Evolutionary conservation across 1,140 invertebrate species (phyloP), one percentile per base, ranked within the genome.

Genomic region (Cyclina sinensis): DNA sequence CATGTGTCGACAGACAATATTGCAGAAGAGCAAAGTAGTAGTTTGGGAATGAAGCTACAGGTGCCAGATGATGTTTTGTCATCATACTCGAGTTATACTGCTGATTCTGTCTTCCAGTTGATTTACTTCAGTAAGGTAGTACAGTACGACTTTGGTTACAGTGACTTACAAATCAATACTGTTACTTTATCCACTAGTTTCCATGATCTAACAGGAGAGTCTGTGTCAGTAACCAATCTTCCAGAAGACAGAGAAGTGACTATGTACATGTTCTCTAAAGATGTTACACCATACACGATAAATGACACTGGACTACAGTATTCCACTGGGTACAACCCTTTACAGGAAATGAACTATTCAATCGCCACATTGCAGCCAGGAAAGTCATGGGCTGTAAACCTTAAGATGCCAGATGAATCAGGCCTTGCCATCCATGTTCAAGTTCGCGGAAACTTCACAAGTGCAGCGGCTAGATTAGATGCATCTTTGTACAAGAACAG

Each of bases 61-160:
- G n/a, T 91, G 5, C 62, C 73, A 16, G 30, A 37, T 21, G 46
- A 84, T 51, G 39, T 80, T 16, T 65, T 93, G 7, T 18, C 59
- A 37, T 62, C 24, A 16, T 59, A 79, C 14, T 54, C 83, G 9
- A 51, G 83, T 16, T 46, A 62, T 1, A 54, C 74, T 12, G 79
- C 88, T 14, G 37, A 54, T 11, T 92, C 92, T 74, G 73, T 93
- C 0, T 90, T 91, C 27, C 91, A 93, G 76, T 76, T 92, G 0
- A 43, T 90, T 7, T 86, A 88, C 43, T 84, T 76, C 11, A 79
- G 73, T 5, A 24, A 70, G 16, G 21, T 88, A 18, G 94, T 92
- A 78, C 92, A 91, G 16, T 94, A 83, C 74, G 91, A 92, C n/a
- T 94, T 90, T 89, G 92, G 91, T 30, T 91, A 83, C 79, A 70